Percentiles rank a stretch among this genome's conserved stretches.
These are phyloP conservation scores for Myrmophylax atrothorax DNA, from an alignment of 2,113 vertebrate genomes.

Conservation along the genomic window DNA sequence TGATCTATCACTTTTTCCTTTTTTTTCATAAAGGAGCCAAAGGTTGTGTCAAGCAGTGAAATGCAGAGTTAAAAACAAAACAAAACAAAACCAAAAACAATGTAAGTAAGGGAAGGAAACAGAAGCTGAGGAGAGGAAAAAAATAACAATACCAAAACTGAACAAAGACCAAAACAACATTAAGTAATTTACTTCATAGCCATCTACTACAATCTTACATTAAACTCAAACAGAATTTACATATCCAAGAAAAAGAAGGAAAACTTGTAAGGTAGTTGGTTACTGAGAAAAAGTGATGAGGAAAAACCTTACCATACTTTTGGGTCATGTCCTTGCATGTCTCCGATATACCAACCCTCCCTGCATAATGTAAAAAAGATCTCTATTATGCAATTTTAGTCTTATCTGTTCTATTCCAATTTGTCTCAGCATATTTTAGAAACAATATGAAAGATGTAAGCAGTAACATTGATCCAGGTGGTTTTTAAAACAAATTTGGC, in stretches of 20 bases:
- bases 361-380: not conserved
- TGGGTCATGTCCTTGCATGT: not conserved
- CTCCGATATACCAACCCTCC: not conserved
- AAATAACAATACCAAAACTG: not conserved
- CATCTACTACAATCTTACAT: not conserved
- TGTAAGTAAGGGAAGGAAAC: not conserved
- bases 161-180: accelerated
- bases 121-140: not conserved
- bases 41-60: not conserved
- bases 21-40: not conserved
- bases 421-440: not conserved
- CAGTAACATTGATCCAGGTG: not conserved
- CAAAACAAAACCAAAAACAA: too few relatives aligned
- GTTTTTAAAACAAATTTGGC: not conserved
- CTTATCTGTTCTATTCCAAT: not conserved
- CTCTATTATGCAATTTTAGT: not conserved
- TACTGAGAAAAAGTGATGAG: not conserved
- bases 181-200: not conserved
- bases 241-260: not conserved
- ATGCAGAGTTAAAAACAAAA: not conserved
- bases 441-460: not conserved
- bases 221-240: not conserved
- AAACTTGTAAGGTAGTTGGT: not conserved
- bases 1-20: not conserved
- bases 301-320: not conserved